These are phyloP conservation scores for Carterocephalus palaemon DNA, from an alignment of 2,888 invertebrate genomes.

Conservation along the genomic window DNA sequence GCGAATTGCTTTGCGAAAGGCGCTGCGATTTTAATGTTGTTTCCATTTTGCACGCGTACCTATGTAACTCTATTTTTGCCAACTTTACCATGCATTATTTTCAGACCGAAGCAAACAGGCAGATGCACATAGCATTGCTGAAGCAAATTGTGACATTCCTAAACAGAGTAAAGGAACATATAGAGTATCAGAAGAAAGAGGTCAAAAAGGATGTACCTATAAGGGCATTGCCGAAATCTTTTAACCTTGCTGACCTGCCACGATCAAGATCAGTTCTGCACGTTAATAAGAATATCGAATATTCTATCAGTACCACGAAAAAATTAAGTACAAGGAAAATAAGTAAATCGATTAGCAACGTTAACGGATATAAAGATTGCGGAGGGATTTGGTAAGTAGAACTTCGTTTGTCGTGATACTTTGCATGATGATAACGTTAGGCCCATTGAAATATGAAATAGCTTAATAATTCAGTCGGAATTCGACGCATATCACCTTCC, in stretches of 20 bases:
- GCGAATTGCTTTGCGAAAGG: conserved; percentile 41
- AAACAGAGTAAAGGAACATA: conserved; percentile 82
- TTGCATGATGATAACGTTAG: too few relatives aligned
- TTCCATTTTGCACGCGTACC: not conserved
- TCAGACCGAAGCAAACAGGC: conserved; percentile 84
- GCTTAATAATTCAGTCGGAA: too few relatives aligned
- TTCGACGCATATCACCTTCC: too few relatives aligned
- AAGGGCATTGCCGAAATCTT: conserved; percentile 41
- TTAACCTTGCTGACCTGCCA: conserved; percentile 57
- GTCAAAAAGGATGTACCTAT: conserved; percentile 39
- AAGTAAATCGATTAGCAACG: conserved; percentile 69
- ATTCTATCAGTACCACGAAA: conserved; percentile 48
- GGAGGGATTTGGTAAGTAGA: conserved; percentile 53
- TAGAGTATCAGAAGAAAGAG: conserved; percentile 65
- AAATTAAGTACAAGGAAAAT: conserved; percentile 63
- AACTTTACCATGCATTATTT: conserved; percentile 42
- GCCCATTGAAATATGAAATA: too few relatives aligned
- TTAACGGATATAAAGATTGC: conserved; percentile 61
- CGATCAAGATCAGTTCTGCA: conserved; percentile 65
- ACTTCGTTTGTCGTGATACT: conserved; percentile 11
- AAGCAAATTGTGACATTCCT: conserved; percentile 84
- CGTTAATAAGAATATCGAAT: conserved; percentile 60
- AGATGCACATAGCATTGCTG: conserved; percentile 86
- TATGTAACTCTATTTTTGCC: conserved; percentile 3
- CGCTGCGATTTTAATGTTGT: conserved; percentile 9